Percentiles rank a stretch among this genome's conserved stretches.
Evolutionary conservation across 2,797 vertebrate genomes (phyloP).

Genomic region (Notolepis coatsorum): DNA sequence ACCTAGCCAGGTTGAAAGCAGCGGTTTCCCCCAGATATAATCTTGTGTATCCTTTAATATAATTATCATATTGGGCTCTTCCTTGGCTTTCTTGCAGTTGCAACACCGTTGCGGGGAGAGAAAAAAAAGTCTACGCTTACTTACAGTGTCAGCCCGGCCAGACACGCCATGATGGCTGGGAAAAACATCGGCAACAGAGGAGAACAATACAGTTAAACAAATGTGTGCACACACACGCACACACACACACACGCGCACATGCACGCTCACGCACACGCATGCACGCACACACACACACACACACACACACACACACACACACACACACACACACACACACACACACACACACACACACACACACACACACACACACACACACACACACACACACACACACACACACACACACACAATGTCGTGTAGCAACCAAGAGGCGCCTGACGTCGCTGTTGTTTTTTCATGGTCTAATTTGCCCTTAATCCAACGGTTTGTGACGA

Average conservation of each 20-base stretch:
- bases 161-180: background rate
- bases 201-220: conserved; percentile 9
- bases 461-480: conserved; percentile 46
- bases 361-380: no score
- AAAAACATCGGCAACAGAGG: background rate
- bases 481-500: conserved; percentile 57
- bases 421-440: conserved; percentile 8
- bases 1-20: no score
- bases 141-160: background rate
- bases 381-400: no score
- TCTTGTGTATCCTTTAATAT: background rate
- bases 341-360: no score
- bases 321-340: no score
- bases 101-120: background rate
- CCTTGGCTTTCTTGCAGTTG: conserved; percentile 2
- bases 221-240: no score
- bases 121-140: background rate
- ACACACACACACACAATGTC: no score
- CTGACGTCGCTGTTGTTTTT: conserved; percentile 26
- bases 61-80: background rate
- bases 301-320: no score
- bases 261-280: no score
- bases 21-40: no score
- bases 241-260: no score
- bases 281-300: no score